phyloP scores from a whole-genome alignment of 2,888 invertebrate species.

The Malthinus flaveolus region DNA sequence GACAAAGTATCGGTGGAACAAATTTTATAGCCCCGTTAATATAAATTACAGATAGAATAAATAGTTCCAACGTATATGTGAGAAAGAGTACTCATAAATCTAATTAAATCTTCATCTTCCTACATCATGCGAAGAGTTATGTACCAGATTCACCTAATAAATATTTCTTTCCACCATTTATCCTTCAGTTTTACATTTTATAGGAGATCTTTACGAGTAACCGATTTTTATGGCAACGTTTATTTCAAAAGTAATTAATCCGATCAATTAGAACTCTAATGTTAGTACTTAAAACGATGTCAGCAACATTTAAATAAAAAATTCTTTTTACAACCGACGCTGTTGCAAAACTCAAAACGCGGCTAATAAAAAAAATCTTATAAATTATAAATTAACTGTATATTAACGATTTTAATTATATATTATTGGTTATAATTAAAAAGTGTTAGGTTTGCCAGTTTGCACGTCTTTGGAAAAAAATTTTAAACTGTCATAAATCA shows the following conservation, averaged over 20 bases:
- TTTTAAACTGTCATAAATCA: conserved; percentile 14
- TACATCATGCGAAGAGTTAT: no score
- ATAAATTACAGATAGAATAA: no score
- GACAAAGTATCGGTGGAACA: no score
- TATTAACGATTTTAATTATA: conserved; percentile 12
- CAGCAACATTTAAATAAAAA: background rate
- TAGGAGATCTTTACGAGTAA: no score
- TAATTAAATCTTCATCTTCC: no score
- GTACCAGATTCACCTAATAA: no score
- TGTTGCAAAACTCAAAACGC: conserved; percentile 9
- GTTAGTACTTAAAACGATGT: background rate
- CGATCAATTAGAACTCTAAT: conserved; percentile 3
- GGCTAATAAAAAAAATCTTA: conserved; percentile 7
- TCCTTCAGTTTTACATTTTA: no score
- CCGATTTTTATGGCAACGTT: no score
- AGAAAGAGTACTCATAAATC: no score
- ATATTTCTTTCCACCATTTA: no score
- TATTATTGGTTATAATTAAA: conserved; percentile 13
- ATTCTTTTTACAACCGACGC: background rate
- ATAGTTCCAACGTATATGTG: no score
- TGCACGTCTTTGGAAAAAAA: conserved; percentile 10
- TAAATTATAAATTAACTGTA: conserved; percentile 14
- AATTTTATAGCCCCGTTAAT: no score
- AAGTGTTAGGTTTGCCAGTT: conserved; percentile 13
- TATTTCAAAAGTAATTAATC: background rate